Evolutionary conservation across 1,140 invertebrate genomes (phyloP).

Genomic region (Planococcus citri): DNA sequence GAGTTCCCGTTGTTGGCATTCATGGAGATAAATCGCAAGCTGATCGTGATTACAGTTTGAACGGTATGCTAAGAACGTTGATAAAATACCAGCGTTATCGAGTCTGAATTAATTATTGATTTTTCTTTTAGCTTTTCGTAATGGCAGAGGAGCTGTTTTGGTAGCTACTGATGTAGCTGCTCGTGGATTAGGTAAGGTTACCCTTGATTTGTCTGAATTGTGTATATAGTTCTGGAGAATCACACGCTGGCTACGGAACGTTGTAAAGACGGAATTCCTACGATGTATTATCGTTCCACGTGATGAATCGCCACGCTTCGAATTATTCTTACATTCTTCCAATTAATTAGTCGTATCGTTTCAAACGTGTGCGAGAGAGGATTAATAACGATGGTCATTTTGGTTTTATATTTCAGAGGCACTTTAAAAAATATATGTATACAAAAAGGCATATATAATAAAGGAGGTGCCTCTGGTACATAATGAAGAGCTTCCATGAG

Average conservation of each 20-base stretch:
- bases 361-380: background rate
- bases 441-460: background rate
- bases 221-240: no score
- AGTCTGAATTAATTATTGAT: background rate
- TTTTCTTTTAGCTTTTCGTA: slow-evolving; percentile 48
- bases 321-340: no score
- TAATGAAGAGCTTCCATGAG: background rate
- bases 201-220: no score
- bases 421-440: background rate
- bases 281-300: no score
- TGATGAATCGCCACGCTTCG: no score
- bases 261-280: no score
- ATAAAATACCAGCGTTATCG: background rate
- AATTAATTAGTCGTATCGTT: no score
- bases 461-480: slow-evolving; percentile 8
- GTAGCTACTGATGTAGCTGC: slow-evolving; percentile 94
- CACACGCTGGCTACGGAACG: no score
- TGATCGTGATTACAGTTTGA: slow-evolving; percentile 60
- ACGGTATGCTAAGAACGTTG: slow-evolving; percentile 40
- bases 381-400: background rate
- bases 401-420: slow-evolving; percentile 15
- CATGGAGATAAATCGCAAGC: slow-evolving; percentile 87
- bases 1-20: slow-evolving; percentile 84
- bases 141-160: slow-evolving; percentile 67
- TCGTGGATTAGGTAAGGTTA: slow-evolving; percentile 74